Percentiles rank a stretch among this genome's conserved stretches.
phyloP scores from a whole-genome alignment of 2,797 vertebrate species.

The Argya squamiceps region DNA sequence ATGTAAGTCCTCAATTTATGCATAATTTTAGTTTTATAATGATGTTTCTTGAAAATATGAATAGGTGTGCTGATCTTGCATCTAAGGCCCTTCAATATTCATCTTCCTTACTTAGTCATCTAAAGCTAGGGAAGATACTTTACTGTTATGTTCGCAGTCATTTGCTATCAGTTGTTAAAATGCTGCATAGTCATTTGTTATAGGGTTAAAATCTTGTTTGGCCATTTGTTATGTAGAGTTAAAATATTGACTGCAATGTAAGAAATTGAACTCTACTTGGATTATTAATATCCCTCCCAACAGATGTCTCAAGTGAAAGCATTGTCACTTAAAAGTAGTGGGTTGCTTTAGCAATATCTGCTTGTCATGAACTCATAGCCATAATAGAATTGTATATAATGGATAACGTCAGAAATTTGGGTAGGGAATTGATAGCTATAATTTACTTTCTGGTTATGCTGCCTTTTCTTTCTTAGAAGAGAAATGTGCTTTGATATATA shows the following conservation, averaged over 20 bases:
- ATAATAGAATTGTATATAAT: background rate
- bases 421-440: background rate
- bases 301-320: background rate
- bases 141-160: background rate
- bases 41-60: background rate
- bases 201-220: background rate
- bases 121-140: background rate
- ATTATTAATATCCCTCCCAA: background rate
- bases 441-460: background rate
- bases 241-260: background rate
- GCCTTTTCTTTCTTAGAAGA: background rate
- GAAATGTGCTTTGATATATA: background rate
- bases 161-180: background rate
- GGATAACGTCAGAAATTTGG: background rate
- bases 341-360: background rate
- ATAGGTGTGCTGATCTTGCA: background rate
- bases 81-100: background rate
- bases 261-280: background rate
- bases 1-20: background rate
- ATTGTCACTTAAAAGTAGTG: constrained; percentile 10
- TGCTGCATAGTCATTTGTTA: background rate
- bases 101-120: background rate
- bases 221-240: background rate
- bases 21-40: background rate
- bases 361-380: background rate